Evolutionary conservation across 2,888 invertebrate species (phyloP), one percentile per base, ranked within the genome.

Genomic region (Lasioglossum oenotherae): DNA sequence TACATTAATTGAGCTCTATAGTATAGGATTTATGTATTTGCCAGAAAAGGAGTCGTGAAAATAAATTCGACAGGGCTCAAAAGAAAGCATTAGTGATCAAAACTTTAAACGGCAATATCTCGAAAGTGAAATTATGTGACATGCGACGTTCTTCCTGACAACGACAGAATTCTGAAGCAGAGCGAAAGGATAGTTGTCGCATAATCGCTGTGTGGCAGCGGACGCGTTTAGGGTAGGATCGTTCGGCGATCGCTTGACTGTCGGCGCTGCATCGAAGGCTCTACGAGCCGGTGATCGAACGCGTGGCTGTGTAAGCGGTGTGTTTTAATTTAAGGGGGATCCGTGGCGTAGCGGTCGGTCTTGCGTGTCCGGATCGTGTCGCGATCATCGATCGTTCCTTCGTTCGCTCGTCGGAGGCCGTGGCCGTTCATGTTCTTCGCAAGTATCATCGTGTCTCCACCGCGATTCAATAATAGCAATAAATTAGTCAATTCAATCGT

Each of bases 251-350:
- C 71, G 41, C 41, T 71, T 41, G 71, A n/a, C 71, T 71, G n/a
- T 72, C 44, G 44, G 44, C 44, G 72, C 8, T 72, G 27, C 72
- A 23, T 44, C 31, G 31, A 31, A 23, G 3, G 38, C 35, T 23
- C 16, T 4, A 27, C 57, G 46, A 23, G 19, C 76, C 67, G 38
- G 60, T 19, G 35, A 53, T 77, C 60, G 67, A 60, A 82, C 79
- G 84, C 81, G 81, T 73, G 80, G 73, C 84, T 84, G 88, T 84
- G 87, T 84, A 81, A 84, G 83, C 89, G 75, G 67, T 49, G 27
- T 27, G 27, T 53, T 69, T 69, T 23, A 78, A 41, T 41, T 23
- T 41, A 27, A 16, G 44, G 75, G 60, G 73, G 41, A 76, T 73
- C 49, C 49, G 79, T 71, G 82, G 69, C 73, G 69, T 85, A 82